Conservation (phyloP, 2,888 invertebrate genomes). For the Perizoma affinitatum region DNA sequence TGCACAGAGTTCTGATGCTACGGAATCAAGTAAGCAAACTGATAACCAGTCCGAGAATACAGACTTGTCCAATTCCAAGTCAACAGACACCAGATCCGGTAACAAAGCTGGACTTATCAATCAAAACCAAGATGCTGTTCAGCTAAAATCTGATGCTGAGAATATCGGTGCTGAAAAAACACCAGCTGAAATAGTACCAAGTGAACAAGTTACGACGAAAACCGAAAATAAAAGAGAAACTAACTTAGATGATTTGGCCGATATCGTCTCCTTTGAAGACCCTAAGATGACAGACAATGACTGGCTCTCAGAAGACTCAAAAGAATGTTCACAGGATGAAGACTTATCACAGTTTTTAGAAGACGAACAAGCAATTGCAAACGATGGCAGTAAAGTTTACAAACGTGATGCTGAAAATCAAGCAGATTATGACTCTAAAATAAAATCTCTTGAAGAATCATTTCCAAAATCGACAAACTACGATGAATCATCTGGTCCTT, state of each 20-base stretch:
- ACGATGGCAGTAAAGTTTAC: constrained; percentile 46
- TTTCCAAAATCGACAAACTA: constrained; percentile 64
- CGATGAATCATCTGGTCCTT: constrained; percentile 59
- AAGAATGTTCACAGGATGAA: constrained; percentile 51
- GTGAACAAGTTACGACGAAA: constrained; percentile 49
- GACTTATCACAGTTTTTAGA: constrained; percentile 54
- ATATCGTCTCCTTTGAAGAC: constrained; percentile 44
- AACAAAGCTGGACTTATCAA: constrained; percentile 49
- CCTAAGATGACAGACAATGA: constrained; percentile 45
- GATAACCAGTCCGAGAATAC: constrained; percentile 48
- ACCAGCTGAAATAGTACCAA: constrained; percentile 40
- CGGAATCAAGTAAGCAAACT: constrained; percentile 52
- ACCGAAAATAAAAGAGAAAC: constrained; percentile 68
- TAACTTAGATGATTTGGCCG: constrained; percentile 48
- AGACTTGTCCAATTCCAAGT: constrained; percentile 50
- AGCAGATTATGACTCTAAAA: constrained; percentile 53
- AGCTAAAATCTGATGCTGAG: constrained; percentile 42
- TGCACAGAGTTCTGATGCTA: constrained; percentile 44
- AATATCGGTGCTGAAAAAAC: constrained; percentile 43
- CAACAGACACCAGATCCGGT: constrained; percentile 45
- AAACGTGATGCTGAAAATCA: constrained; percentile 62
- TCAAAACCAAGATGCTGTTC: constrained; percentile 38
- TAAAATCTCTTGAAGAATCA: constrained; percentile 73
- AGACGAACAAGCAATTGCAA: constrained; percentile 46
- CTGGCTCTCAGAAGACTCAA: constrained; percentile 45